phyloP scores from a whole-genome alignment of 2,888 invertebrate genomes.

The Eledone cirrhosa region DNA sequence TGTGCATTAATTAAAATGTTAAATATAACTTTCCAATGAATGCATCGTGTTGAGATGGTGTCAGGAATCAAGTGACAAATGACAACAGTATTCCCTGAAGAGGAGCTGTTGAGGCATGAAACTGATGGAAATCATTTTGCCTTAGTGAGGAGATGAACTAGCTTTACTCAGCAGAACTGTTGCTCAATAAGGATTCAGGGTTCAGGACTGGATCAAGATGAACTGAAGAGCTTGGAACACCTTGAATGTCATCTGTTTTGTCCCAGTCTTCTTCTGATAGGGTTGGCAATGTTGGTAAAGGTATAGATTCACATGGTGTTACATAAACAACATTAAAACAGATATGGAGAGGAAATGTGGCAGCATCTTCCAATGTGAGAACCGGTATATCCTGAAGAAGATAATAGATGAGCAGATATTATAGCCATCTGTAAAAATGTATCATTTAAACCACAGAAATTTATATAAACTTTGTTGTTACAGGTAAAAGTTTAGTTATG shows the following conservation, averaged over 20 bases:
- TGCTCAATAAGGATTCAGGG: conserved; percentile 12
- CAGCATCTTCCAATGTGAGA: conserved; percentile 70
- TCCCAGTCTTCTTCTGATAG: too few relatives aligned
- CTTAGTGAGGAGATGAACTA: too few relatives aligned
- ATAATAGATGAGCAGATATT: conserved; percentile 6
- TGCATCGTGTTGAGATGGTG: too few relatives aligned
- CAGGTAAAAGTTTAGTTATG: neutral
- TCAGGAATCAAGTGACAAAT: too few relatives aligned
- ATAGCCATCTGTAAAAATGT: too few relatives aligned
- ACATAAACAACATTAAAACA: conserved; percentile 73
- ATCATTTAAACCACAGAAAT: too few relatives aligned
- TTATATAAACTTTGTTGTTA: neutral
- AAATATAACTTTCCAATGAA: too few relatives aligned
- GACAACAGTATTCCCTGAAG: too few relatives aligned
- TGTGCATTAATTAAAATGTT: too few relatives aligned
- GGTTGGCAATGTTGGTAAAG: conserved; percentile 1
- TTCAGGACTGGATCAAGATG: neutral
- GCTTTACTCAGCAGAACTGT: neutral
- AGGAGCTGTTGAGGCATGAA: too few relatives aligned
- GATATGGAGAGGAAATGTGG: conserved; percentile 76
- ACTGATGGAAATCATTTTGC: too few relatives aligned
- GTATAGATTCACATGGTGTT: conserved; percentile 12
- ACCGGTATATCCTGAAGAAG: conserved; percentile 65
- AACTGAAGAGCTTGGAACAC: neutral
- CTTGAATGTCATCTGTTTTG: too few relatives aligned